phyloP scores from a whole-genome alignment of 1,140 invertebrate genomes.

The Heterodera carotae region DNA sequence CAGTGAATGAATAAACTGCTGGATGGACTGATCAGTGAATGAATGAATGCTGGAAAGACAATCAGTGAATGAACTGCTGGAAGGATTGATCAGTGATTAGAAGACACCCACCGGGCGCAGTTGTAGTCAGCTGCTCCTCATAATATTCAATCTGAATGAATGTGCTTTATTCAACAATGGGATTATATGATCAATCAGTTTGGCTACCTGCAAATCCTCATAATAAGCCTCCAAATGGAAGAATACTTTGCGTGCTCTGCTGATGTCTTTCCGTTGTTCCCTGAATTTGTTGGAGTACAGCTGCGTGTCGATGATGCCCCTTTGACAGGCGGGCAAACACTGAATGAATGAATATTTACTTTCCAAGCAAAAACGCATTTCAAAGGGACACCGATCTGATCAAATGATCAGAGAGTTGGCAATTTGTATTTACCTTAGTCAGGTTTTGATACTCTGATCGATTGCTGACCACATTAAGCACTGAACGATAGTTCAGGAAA shows the following conservation, averaged over 20 bases:
- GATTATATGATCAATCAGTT: no score
- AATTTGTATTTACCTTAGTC: conserved; percentile 7
- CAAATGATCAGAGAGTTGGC: background rate
- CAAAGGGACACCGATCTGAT: no score
- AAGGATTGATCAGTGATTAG: background rate
- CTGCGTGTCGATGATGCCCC: conserved; percentile 27
- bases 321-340: conserved; percentile 37
- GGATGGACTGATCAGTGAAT: no score
- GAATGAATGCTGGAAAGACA: no score
- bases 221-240: conserved; percentile 39
- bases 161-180: background rate
- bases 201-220: conserved; percentile 33
- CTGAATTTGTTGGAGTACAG: conserved; percentile 31
- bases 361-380: background rate
- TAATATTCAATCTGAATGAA: conserved; percentile 35
- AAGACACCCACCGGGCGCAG: conserved; percentile 18
- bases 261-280: conserved; percentile 15
- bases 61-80: background rate
- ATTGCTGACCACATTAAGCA: conserved; percentile 25
- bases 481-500: conserved; percentile 24
- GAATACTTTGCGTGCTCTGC: background rate
- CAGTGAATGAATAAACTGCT: no score
- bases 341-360: conserved; percentile 20
- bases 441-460: conserved; percentile 25
- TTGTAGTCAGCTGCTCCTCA: conserved; percentile 32